Conservation (phyloP, 2,113 vertebrate genomes). For the Tonatia bakeri region DNA sequence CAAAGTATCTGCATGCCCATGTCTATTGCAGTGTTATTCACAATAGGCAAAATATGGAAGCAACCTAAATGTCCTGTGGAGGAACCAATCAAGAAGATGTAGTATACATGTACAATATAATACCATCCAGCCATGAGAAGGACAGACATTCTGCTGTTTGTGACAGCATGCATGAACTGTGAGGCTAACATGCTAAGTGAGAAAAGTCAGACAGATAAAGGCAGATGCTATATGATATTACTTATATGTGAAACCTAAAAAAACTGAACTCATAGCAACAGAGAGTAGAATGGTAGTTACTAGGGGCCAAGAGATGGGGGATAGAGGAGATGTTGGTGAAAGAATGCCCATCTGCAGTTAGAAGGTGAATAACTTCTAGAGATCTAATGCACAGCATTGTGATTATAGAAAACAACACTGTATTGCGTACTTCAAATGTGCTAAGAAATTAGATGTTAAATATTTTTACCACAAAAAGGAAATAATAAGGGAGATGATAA, state of each 20-base stretch:
- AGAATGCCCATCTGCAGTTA: background rate
- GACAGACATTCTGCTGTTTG: background rate
- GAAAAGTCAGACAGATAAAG: background rate
- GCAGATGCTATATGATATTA: background rate
- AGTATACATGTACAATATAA: background rate
- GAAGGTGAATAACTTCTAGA: background rate
- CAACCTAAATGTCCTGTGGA: background rate
- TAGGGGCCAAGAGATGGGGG: background rate
- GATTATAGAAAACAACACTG: background rate
- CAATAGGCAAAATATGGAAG: background rate
- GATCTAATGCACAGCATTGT: background rate
- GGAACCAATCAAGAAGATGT: background rate
- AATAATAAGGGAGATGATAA: background rate
- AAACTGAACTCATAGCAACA: background rate
- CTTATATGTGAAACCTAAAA: background rate
- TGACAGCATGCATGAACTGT: background rate
- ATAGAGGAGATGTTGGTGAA: background rate
- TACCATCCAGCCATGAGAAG: background rate
- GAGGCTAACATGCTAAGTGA: background rate
- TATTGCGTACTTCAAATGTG: background rate
- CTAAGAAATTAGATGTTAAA: background rate
- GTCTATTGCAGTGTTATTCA: background rate
- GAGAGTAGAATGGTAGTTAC: background rate
- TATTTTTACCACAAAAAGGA: background rate
- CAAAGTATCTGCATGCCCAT: background rate